phyloP scores from a whole-genome alignment of 2,113 vertebrate species.

The Trogon melanurus region DNA sequence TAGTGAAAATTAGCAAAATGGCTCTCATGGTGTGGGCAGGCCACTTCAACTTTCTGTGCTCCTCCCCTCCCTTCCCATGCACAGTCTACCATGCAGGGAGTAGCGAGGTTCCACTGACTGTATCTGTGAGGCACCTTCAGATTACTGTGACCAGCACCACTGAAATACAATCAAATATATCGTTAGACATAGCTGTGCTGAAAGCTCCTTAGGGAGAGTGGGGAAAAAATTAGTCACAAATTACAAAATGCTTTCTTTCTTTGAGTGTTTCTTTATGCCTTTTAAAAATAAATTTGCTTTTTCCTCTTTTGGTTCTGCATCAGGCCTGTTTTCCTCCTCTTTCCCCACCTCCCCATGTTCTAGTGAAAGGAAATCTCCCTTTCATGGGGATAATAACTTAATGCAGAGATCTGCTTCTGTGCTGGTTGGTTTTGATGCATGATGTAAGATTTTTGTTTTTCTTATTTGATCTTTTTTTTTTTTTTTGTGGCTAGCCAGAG shows the following conservation, averaged over 20 bases:
- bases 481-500: not conserved
- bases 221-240: not conserved
- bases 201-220: not conserved
- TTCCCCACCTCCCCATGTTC: not conserved
- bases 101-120: not conserved
- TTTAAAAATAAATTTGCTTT: not conserved
- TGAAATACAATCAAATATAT: not conserved
- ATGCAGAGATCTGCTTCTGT: not conserved
- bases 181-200: not conserved
- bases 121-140: not conserved
- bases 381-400: not conserved
- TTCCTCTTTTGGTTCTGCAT: not conserved
- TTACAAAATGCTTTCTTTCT: not conserved
- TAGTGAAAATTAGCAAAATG: not conserved
- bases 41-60: not conserved
- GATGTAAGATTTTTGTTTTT: slow-evolving; percentile 4
- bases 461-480: not conserved
- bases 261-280: fast-evolving
- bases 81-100: not conserved
- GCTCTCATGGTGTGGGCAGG: not conserved
- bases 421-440: not conserved
- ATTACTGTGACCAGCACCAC: not conserved
- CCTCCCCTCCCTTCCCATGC: fast-evolving
- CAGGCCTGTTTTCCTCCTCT: not conserved
- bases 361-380: not conserved